These are phyloP conservation scores for Epinotia demarniana DNA, from an alignment of 2,888 invertebrate genomes.

Conservation along the genomic window DNA sequence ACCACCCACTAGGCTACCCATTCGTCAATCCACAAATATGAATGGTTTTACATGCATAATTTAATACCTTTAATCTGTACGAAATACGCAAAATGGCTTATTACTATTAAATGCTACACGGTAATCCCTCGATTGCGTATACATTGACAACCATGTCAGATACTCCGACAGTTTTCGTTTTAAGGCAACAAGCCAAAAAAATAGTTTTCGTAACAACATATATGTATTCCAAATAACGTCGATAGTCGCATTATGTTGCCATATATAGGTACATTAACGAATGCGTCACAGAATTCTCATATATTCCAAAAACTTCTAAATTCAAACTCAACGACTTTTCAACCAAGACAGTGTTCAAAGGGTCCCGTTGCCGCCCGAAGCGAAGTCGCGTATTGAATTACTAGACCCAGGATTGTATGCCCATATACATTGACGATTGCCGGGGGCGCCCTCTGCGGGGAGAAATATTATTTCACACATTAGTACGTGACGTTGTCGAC, in stretches of 20 bases:
- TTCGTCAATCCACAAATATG: too few relatives aligned
- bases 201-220: too few relatives aligned
- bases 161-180: too few relatives aligned
- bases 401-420: conserved; percentile 51
- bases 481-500: conserved; percentile 62
- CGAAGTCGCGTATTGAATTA: conserved; percentile 60
- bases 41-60: too few relatives aligned
- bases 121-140: too few relatives aligned
- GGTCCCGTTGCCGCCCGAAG: conserved; percentile 54
- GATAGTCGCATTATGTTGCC: neutral
- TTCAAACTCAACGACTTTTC: neutral
- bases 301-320: neutral
- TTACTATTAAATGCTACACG: too few relatives aligned
- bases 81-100: too few relatives aligned
- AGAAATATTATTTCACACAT: conserved; percentile 76
- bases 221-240: too few relatives aligned
- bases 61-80: too few relatives aligned
- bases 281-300: neutral
- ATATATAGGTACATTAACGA: neutral
- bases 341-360: conserved; percentile 48
- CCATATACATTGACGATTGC: conserved; percentile 54
- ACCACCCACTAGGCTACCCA: too few relatives aligned
- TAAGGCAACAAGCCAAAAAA: too few relatives aligned
- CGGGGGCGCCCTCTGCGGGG: conserved; percentile 62
- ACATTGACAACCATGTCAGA: too few relatives aligned